phyloP scores from a whole-genome alignment of 2,888 invertebrate species.

The Nephrotoma guestfalica region DNA sequence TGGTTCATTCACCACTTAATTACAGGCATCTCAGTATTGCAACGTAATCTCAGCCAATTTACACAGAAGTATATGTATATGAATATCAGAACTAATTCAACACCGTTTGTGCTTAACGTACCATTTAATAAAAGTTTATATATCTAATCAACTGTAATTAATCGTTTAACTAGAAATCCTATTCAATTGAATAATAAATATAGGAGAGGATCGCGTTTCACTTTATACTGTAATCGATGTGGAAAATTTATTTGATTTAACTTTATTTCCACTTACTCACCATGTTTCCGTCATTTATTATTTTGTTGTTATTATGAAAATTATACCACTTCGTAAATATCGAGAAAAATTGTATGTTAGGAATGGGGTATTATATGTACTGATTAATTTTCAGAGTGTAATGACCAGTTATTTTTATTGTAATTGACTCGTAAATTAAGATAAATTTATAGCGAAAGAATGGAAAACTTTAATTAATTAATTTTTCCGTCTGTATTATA shows the following conservation, averaged over 20 bases:
- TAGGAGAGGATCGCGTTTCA: not conserved
- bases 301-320: not conserved
- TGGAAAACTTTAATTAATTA: not conserved
- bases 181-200: not conserved
- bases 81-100: not conserved
- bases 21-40: not conserved
- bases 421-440: not conserved
- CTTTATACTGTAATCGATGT: constrained; percentile 1
- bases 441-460: not conserved
- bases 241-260: constrained; percentile 3
- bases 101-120: not conserved
- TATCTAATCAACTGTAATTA: constrained; percentile 1
- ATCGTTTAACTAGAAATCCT: constrained; percentile 2
- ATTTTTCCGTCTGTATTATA: not conserved
- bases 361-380: not conserved
- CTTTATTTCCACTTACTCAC: not conserved
- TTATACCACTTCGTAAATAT: not conserved
- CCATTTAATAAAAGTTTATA: not conserved
- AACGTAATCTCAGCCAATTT: not conserved
- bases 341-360: not conserved
- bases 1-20: too few species aligned
- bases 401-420: not conserved
- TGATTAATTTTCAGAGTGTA: not conserved
- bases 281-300: not conserved
- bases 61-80: not conserved